Evolutionary conservation across 2,797 vertebrate genomes (phyloP).

Genomic region (Gastrophryne carolinensis): DNA sequence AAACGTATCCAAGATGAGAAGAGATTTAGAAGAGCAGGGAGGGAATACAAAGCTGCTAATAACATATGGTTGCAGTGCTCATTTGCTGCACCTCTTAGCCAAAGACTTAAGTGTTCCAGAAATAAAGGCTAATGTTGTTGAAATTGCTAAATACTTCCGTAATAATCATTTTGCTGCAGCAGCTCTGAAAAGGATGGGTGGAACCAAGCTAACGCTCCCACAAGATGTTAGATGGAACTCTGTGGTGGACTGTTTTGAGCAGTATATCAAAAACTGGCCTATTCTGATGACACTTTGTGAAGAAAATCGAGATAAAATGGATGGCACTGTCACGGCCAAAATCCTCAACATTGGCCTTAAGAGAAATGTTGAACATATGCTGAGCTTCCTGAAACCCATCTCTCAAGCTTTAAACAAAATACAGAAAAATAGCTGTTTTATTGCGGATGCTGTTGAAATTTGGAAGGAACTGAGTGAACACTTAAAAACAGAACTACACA

Average conservation of each 20-base stretch:
- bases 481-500: conserved; percentile 17
- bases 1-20: conserved; percentile 23
- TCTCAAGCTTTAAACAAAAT: conserved; percentile 19
- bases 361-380: background rate
- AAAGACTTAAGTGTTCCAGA: conserved; percentile 28
- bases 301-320: conserved; percentile 8
- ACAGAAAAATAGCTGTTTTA: conserved; percentile 6
- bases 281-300: conserved; percentile 5
- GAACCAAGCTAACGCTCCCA: conserved; percentile 8
- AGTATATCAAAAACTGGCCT: conserved; percentile 16
- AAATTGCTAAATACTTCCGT: background rate
- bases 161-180: background rate
- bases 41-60: conserved; percentile 17
- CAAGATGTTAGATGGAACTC: conserved; percentile 14
- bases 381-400: background rate
- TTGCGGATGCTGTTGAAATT: conserved; percentile 15
- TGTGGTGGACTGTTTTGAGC: conserved; percentile 14
- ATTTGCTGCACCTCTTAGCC: conserved; percentile 32
- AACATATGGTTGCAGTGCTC: conserved; percentile 27
- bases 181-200: conserved; percentile 8
- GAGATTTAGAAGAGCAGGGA: conserved; percentile 27
- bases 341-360: conserved; percentile 1
- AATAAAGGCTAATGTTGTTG: conserved; percentile 22
- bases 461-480: background rate
- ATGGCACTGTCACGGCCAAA: background rate